phyloP scores from a whole-genome alignment of 2,888 invertebrate genomes.

The Spilosoma lubricipeda region DNA sequence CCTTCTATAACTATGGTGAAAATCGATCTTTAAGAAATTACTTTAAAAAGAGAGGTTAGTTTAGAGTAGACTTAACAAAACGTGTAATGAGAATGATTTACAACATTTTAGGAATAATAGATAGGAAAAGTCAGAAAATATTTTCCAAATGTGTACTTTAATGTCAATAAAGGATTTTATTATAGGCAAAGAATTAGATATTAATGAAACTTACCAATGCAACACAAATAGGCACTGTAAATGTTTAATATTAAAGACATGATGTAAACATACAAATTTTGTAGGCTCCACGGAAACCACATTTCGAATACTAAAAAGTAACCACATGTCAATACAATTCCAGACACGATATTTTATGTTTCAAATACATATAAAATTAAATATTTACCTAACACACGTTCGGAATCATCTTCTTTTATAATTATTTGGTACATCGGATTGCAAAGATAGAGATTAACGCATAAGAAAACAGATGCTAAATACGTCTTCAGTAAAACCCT shows the following conservation, averaged over 20 bases:
- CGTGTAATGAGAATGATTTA: background rate
- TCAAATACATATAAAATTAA: conserved; percentile 13
- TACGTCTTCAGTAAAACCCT: conserved; percentile 67
- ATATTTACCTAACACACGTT: conserved; percentile 72
- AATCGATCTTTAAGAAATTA: background rate
- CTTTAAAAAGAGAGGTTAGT: background rate
- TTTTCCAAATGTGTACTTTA: background rate
- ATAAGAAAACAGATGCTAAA: conserved; percentile 63
- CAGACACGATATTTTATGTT: background rate
- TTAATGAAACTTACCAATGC: conserved; percentile 64
- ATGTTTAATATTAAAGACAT: conserved; percentile 72
- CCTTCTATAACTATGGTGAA: background rate
- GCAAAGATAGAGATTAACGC: conserved; percentile 71
- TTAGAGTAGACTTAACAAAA: background rate
- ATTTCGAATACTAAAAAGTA: conserved; percentile 76
- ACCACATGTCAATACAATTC: background rate
- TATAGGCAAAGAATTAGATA: background rate
- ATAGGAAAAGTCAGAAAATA: background rate
- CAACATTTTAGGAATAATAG: background rate
- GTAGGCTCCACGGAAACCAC: conserved; percentile 80
- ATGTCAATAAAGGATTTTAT: background rate
- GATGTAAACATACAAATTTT: conserved; percentile 68
- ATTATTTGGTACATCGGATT: conserved; percentile 71
- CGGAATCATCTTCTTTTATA: conserved; percentile 60
- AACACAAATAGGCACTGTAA: conserved; percentile 74